phyloP scores from a whole-genome alignment of 2,888 invertebrate species.

The Netelia melanura region DNA sequence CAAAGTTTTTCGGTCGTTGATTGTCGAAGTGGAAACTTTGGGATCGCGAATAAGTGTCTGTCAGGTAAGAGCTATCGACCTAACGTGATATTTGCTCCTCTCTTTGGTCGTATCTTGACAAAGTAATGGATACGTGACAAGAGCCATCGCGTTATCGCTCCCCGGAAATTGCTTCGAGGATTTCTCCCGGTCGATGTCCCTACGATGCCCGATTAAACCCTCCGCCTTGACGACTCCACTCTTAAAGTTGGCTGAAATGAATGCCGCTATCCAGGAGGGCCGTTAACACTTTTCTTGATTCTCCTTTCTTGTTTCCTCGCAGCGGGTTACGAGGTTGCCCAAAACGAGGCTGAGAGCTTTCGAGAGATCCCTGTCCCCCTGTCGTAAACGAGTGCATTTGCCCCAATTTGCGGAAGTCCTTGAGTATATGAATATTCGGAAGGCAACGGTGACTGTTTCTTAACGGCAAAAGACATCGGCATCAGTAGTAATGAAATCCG shows the following conservation, averaged over 20 bases:
- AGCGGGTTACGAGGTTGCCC: slow-evolving; percentile 18
- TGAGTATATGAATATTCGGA: too few species aligned
- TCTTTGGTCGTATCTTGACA: slow-evolving; percentile 28
- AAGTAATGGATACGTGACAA: slow-evolving; percentile 31
- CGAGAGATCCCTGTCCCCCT: slow-evolving; percentile 32
- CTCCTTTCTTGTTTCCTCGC: not conserved
- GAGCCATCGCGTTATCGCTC: slow-evolving; percentile 15
- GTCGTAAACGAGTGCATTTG: slow-evolving; percentile 37
- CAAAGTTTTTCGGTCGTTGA: slow-evolving; percentile 15
- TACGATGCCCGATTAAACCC: not conserved
- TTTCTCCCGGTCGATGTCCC: slow-evolving; percentile 5
- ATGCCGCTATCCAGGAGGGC: slow-evolving; percentile 42
- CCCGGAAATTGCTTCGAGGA: slow-evolving; percentile 54
- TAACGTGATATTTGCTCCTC: slow-evolving; percentile 17
- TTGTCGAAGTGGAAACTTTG: slow-evolving; percentile 22
- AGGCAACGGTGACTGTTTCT: too few species aligned
- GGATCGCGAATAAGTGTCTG: slow-evolving; percentile 12
- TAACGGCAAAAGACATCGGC: too few species aligned
- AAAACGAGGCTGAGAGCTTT: slow-evolving; percentile 29
- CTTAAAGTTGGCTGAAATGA: slow-evolving; percentile 41
- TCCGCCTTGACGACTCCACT: not conserved
- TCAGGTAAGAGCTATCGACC: slow-evolving; percentile 37
- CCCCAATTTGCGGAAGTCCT: slow-evolving; percentile 31
- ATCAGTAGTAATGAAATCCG: too few species aligned
- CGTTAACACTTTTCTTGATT: slow-evolving; percentile 40